A percentile compares a stretch with the other conserved stretches of the same genome.
Evolutionary conservation across 2,113 vertebrate genomes (phyloP).

Genomic region (Planiliza haematocheilus): DNA sequence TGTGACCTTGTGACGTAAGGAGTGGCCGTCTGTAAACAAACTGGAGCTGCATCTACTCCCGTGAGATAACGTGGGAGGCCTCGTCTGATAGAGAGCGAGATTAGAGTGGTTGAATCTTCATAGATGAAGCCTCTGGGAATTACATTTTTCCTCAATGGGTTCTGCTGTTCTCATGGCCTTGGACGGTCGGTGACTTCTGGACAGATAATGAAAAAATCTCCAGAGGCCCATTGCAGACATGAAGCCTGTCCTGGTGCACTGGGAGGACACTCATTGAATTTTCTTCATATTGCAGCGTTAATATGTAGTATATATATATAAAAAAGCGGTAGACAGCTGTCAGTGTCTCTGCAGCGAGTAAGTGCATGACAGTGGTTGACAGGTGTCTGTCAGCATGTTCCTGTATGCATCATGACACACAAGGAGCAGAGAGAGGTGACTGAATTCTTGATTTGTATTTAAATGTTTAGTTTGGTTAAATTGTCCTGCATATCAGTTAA

Average conservation of each 20-base stretch:
- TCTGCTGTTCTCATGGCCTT: conserved; percentile 79
- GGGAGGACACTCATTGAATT: neutral
- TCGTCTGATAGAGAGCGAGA: conserved; percentile 49
- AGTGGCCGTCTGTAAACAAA: conserved; percentile 70
- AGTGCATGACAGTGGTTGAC: neutral
- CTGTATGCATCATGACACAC: neutral
- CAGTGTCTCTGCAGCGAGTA: neutral
- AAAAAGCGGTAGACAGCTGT: neutral
- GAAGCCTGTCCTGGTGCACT: conserved; percentile 3
- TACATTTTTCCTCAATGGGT: conserved; percentile 32
- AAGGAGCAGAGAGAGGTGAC: neutral
- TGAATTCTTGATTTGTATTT: neutral
- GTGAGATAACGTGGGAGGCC: conserved; percentile 21
- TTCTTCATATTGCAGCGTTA: neutral
- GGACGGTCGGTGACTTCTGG: too few species aligned
- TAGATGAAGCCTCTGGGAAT: conserved; percentile 54
- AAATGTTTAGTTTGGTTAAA: neutral
- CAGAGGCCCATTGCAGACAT: neutral
- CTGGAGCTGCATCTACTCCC: conserved; percentile 51
- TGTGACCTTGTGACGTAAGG: conserved; percentile 69
- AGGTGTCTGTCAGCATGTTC: neutral
- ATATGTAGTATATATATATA: too few species aligned
- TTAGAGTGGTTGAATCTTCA: conserved; percentile 56
- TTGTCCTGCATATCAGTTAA: too few species aligned
- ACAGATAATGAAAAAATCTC: conserved; percentile 27